Evolutionary conservation across 2,113 vertebrate species (phyloP), one percentile per base, ranked within the genome.

Genomic region (Rana temporaria): DNA sequence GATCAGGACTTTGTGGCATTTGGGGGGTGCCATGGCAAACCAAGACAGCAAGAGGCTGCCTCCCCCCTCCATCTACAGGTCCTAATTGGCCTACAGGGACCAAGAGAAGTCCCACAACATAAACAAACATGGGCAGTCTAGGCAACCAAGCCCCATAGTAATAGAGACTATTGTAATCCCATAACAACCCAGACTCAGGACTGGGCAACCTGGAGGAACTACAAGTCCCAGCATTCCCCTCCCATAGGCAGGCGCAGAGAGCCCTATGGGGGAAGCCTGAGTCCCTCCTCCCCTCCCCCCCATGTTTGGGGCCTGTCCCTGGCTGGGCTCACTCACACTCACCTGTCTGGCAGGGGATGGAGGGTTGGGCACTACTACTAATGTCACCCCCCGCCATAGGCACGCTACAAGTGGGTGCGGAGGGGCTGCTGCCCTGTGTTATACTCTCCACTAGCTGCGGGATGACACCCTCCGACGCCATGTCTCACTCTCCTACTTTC

Each of bases 311-410:
- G 72, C 56, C 72, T 75, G 22, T 84, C 81, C 85, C 78, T 79
- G 84, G 86, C 72, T 84, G 84, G 84, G 65, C 62, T 82, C 80
- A 82, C 80, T 82, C 84, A 89, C 88, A 95, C 94, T 95, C 94
- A 94, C 93, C 93, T 95, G 91, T 86, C 89, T 88, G 91, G 91
- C 87, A 81, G 89, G 85, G 91, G 91, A 86, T 90, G 85, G 84
- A 90, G 85, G 84, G 91, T 30, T 92, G 87, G 91, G 87, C 92
- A 90, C 92, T 94, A 93, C 91, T 92, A 90, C 93, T 90, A 90
- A 87, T 93, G 85, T 91, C 90, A 88, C 89, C 85, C 86, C 88
- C 89, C 89, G 85, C 85, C 69, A 89, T 81, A 86, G 87, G 22
- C 19, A n/a, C 74, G 66, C 72, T 78, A 84, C 65, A 76, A 66